Conservation (phyloP, 2,113 vertebrate genomes). For the Halcyon senegalensis region DNA sequence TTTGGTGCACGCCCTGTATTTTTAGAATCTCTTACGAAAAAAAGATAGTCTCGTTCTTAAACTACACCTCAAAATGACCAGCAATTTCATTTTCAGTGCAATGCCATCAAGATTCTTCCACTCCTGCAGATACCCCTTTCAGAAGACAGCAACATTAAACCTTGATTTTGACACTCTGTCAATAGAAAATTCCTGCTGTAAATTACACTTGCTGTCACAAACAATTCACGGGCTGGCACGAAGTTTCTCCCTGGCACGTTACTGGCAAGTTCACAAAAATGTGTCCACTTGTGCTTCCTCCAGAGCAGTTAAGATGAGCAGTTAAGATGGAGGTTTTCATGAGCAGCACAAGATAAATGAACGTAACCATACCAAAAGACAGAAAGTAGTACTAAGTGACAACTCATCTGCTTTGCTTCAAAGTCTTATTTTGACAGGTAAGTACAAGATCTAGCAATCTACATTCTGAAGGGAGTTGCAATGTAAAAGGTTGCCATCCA, state of each 20-base stretch:
- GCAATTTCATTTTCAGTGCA: not conserved
- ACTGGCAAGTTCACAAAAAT: not conserved
- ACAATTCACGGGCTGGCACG: not conserved
- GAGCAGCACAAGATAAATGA: not conserved
- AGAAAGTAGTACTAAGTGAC: not conserved
- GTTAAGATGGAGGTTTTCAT: not conserved
- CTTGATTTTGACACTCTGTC: not conserved
- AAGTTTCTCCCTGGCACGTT: not conserved
- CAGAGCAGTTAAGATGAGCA: not conserved
- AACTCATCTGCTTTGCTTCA: not conserved
- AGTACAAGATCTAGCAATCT: not conserved
- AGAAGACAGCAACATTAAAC: not conserved
- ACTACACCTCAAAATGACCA: not conserved
- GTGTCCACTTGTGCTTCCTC: not conserved
- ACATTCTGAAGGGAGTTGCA: not conserved
- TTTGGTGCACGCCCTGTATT: not conserved
- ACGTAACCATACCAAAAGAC: not conserved
- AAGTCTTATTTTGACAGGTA: not conserved
- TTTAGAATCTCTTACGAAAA: not conserved
- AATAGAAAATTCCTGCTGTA: not conserved
- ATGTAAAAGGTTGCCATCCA: not conserved
- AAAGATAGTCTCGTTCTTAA: not conserved
- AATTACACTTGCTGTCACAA: not conserved
- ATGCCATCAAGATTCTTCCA: rapidly evolving
- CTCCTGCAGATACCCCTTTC: not conserved